phyloP scores from a whole-genome alignment of 2,113 vertebrate genomes.

The Mirza zaza region DNA sequence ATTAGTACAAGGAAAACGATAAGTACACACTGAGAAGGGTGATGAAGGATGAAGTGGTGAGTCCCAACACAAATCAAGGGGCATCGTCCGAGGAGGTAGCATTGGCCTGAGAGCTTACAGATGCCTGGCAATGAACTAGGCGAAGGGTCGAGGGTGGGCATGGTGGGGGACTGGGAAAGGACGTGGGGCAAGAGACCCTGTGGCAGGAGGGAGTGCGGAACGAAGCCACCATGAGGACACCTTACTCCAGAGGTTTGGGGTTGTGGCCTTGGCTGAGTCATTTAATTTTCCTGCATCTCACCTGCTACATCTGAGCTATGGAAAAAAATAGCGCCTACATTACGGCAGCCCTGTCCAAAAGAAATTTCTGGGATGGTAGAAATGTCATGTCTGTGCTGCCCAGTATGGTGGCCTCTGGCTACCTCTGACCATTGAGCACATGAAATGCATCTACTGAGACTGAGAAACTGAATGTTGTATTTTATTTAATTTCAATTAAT shows the following conservation, averaged over 20 bases:
- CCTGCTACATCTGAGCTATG: not conserved
- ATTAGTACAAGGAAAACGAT: not conserved
- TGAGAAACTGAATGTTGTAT: not conserved
- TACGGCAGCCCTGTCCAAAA: not conserved
- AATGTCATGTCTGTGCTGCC: not conserved
- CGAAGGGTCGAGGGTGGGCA: not conserved
- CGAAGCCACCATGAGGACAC: not conserved
- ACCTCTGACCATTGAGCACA: not conserved
- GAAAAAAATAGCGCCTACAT: not conserved
- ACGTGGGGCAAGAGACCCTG: not conserved
- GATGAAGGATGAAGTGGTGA: not conserved
- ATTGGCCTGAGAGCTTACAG: not conserved
- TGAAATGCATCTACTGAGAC: not conserved
- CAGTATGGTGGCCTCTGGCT: not conserved
- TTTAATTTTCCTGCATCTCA: not conserved
- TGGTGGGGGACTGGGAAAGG: accelerated
- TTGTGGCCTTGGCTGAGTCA: not conserved
- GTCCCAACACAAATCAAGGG: not conserved
- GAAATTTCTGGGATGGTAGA: not conserved
- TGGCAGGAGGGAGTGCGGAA: not conserved
- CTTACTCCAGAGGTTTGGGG: not conserved
- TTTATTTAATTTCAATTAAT: not conserved
- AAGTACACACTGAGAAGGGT: not conserved
- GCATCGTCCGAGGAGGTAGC: not conserved
- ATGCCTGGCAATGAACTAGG: not conserved